Percentiles rank a stretch among this genome's conserved stretches.
These are phyloP conservation scores for Mythimna loreyi DNA, from an alignment of 2,888 invertebrate species.

Conservation along the genomic window DNA sequence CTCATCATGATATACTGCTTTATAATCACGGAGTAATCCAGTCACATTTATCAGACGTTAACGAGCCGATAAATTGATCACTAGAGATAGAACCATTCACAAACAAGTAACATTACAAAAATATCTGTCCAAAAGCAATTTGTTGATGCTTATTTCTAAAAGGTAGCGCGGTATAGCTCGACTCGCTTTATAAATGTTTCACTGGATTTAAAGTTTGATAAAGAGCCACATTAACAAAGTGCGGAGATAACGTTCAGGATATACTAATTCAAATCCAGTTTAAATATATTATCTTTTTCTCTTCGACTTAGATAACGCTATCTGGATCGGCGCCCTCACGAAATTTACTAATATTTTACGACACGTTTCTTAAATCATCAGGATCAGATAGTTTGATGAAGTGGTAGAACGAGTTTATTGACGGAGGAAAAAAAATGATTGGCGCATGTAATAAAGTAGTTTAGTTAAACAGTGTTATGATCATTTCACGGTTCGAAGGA, in stretches of 20 bases:
- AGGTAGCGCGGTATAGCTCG: conserved; percentile 79
- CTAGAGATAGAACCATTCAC: conserved; percentile 84
- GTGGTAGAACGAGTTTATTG: conserved; percentile 22
- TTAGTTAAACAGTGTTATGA: conserved; percentile 39
- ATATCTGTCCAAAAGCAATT: conserved; percentile 84
- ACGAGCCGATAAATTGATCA: conserved; percentile 88
- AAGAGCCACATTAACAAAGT: conserved; percentile 81
- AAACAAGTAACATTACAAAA: conserved; percentile 85
- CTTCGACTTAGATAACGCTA: conserved; percentile 77
- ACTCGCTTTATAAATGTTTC: conserved; percentile 75
- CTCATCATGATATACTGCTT: conserved; percentile 83
- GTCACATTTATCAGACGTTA: conserved; percentile 84
- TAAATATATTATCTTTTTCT: conserved; percentile 75
- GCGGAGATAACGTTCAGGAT: conserved; percentile 80
- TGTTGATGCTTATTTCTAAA: conserved; percentile 82
- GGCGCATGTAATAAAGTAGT: conserved; percentile 13
- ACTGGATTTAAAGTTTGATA: conserved; percentile 81
- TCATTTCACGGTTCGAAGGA: conserved; percentile 69
- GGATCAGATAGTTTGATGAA: conserved; percentile 27
- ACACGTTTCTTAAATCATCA: conserved; percentile 63
- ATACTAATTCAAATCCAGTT: conserved; percentile 83
- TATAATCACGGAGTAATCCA: conserved; percentile 85
- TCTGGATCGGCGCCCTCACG: conserved; percentile 72
- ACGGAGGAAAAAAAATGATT: conserved; percentile 9
- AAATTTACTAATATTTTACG: conserved; percentile 69